These are phyloP conservation scores for Margaritifera margaritifera DNA, from an alignment of 2,888 invertebrate species.

Conservation along the genomic window DNA sequence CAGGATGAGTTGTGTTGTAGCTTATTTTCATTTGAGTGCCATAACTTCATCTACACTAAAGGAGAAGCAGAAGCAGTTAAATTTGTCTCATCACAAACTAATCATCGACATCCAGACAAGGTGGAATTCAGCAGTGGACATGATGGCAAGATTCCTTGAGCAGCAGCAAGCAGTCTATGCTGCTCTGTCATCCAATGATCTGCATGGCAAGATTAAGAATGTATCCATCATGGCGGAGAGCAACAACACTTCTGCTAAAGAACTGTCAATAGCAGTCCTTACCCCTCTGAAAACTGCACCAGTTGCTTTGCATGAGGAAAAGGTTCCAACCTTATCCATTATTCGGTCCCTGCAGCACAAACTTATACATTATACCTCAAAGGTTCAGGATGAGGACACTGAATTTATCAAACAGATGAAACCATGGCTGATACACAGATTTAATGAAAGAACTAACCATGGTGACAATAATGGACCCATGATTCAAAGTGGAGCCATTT, in stretches of 20 bases:
- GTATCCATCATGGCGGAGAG: conserved; percentile 8
- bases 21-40: conserved; percentile 19
- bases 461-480: conserved; percentile 18
- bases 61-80: conserved; percentile 12
- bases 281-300: conserved; percentile 26
- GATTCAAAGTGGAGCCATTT: conserved; percentile 22
- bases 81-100: conserved; percentile 22
- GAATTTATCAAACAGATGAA: conserved; percentile 8
- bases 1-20: conserved; percentile 17
- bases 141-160: conserved; percentile 19
- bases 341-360: conserved; percentile 19
- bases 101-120: conserved; percentile 19
- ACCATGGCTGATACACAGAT: conserved; percentile 1
- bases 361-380: conserved; percentile 7
- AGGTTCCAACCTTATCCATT: conserved; percentile 21
- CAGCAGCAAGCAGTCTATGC: conserved; percentile 23
- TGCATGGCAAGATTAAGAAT: conserved; percentile 12
- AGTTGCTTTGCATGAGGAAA: conserved; percentile 21
- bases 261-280: conserved; percentile 19
- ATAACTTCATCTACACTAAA: conserved; percentile 12
- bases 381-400: conserved; percentile 6
- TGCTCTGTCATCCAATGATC: conserved; percentile 13
- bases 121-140: conserved; percentile 28
- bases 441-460: conserved; percentile 7
- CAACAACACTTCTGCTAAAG: conserved; percentile 23